phyloP scores from a whole-genome alignment of 2,797 vertebrate species.

The Urocyon cinereoargenteus region DNA sequence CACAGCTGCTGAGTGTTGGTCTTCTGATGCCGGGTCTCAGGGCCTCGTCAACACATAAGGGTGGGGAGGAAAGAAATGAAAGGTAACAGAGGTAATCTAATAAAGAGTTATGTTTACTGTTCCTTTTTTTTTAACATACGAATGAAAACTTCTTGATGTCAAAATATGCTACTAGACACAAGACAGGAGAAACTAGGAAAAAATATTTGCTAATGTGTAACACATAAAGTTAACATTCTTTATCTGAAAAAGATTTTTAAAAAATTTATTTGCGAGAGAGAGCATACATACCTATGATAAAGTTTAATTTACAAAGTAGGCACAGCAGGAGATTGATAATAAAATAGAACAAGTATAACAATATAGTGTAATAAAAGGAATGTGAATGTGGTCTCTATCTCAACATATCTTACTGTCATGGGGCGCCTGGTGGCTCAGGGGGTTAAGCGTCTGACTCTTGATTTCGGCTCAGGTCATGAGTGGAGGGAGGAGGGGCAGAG shows the following conservation, averaged over 20 bases:
- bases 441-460: not conserved
- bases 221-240: not conserved
- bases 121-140: not conserved
- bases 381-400: not conserved
- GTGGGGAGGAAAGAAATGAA: not conserved
- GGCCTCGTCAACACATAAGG: not conserved
- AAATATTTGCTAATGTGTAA: not conserved
- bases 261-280: too few relatives aligned
- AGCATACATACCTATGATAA: not conserved
- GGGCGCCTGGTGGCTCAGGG: not conserved
- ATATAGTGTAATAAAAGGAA: not conserved
- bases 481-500: too few relatives aligned
- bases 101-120: not conserved
- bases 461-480: not conserved
- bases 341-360: not conserved
- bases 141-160: slow-evolving; percentile 34
- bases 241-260: too few relatives aligned
- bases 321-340: not conserved
- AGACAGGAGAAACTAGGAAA: slow-evolving; percentile 48
- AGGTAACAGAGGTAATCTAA: not conserved
- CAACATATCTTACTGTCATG: not conserved
- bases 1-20: not conserved
- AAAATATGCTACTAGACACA: slow-evolving; percentile 24
- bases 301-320: not conserved
- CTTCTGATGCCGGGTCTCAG: not conserved